Evolutionary conservation across 2,113 vertebrate species (phyloP).

Genomic region (Struthidea cinerea): DNA sequence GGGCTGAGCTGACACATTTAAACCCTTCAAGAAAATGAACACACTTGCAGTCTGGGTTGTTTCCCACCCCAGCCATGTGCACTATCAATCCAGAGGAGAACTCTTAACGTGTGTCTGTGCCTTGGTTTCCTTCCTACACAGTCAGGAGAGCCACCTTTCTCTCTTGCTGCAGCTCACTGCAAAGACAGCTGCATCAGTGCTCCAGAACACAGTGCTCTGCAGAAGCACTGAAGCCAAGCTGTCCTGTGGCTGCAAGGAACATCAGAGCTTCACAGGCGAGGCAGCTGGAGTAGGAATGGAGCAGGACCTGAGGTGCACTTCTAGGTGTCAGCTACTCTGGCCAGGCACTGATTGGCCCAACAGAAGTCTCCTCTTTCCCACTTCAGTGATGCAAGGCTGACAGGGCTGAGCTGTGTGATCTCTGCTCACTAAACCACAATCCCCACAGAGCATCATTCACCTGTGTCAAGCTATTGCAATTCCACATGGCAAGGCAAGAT

Average conservation of each 20-base stretch:
- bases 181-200: not conserved
- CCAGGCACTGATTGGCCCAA: not conserved
- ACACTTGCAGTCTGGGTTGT: not conserved
- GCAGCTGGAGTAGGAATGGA: not conserved
- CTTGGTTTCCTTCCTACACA: not conserved
- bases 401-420: not conserved
- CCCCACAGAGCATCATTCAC: not conserved
- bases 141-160: not conserved
- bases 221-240: not conserved
- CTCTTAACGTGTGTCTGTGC: accelerated
- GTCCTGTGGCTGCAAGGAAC: not conserved
- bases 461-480: accelerated
- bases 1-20: not conserved
- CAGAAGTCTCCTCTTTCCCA: not conserved
- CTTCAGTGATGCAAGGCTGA: not conserved
- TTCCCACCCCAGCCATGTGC: not conserved
- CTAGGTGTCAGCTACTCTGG: not conserved
- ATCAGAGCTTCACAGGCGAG: not conserved
- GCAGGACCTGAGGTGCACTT: not conserved
- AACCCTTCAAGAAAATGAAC: not conserved
- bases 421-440: not conserved
- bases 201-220: not conserved
- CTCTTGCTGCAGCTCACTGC: not conserved
- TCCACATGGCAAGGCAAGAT: not conserved
- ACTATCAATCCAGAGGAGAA: not conserved